Conservation (phyloP, 2,888 invertebrate genomes). For the Tipula helvola region DNA sequence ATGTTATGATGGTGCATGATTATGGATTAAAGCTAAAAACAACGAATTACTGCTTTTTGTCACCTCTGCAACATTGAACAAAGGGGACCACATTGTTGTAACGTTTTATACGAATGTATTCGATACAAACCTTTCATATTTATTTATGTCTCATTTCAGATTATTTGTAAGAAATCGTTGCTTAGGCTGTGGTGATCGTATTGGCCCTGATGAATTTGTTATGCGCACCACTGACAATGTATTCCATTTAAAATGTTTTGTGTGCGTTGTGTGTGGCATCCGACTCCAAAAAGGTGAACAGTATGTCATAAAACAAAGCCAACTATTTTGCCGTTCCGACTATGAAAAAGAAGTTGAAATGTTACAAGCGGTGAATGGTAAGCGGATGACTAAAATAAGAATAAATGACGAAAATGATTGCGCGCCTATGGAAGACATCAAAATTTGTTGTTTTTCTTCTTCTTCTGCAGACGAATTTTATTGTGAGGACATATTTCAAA, state of each 20-base stretch:
- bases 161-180: slow-evolving; percentile 59
- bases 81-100: no score
- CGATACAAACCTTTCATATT: no score
- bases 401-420: neutral
- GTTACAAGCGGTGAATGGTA: slow-evolving; percentile 46
- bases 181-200: slow-evolving; percentile 56
- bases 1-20: neutral
- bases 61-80: neutral
- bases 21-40: neutral
- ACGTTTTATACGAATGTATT: no score
- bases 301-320: slow-evolving; percentile 64
- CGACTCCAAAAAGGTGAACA: slow-evolving; percentile 69
- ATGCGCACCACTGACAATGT: slow-evolving; percentile 63
- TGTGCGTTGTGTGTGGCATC: slow-evolving; percentile 63
- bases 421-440: neutral
- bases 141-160: slow-evolving; percentile 34
- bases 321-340: slow-evolving; percentile 66
- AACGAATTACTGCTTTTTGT: neutral
- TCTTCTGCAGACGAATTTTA: slow-evolving; percentile 39
- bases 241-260: slow-evolving; percentile 68
- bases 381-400: slow-evolving; percentile 13
- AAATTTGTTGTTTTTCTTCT: neutral
- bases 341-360: slow-evolving; percentile 69
- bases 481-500: slow-evolving; percentile 45
- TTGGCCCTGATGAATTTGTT: slow-evolving; percentile 64